Evolutionary conservation across 1,140 invertebrate genomes (phyloP).

Genomic region (Lethrus apterus): DNA sequence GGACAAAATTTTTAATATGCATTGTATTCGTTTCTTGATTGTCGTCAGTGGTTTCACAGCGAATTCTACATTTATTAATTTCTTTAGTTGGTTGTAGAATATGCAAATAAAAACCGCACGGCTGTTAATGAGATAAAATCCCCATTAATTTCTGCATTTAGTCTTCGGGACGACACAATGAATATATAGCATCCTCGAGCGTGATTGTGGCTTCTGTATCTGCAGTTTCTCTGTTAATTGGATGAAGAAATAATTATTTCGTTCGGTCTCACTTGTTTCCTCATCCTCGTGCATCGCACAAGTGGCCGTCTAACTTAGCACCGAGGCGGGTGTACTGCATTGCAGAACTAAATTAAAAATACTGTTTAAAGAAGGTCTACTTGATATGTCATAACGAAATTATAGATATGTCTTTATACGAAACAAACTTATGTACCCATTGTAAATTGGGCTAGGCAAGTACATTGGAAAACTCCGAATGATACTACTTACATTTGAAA

Average conservation of each 20-base stretch:
- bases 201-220: conserved; percentile 27
- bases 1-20: neutral
- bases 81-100: conserved; percentile 9
- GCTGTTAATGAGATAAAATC: conserved; percentile 33
- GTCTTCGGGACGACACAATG: conserved; percentile 27
- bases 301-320: too few species aligned
- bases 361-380: too few species aligned
- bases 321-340: too few species aligned
- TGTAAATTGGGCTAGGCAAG: too few species aligned
- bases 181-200: conserved; percentile 30
- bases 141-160: conserved; percentile 33
- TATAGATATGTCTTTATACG: too few species aligned
- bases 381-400: too few species aligned
- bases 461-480: too few species aligned
- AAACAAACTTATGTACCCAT: too few species aligned
- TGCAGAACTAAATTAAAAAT: too few species aligned
- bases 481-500: too few species aligned
- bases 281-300: conserved; percentile 4
- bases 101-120: conserved; percentile 28
- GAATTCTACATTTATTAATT: conserved; percentile 7
- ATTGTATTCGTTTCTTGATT: conserved; percentile 5
- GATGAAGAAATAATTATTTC: conserved; percentile 32
- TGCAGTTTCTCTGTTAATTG: conserved; percentile 26
- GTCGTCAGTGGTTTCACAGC: conserved; percentile 1
- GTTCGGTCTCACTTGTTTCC: conserved; percentile 8